Conservation (phyloP, 2,797 vertebrate genomes). For the Valencia hispanica region DNA sequence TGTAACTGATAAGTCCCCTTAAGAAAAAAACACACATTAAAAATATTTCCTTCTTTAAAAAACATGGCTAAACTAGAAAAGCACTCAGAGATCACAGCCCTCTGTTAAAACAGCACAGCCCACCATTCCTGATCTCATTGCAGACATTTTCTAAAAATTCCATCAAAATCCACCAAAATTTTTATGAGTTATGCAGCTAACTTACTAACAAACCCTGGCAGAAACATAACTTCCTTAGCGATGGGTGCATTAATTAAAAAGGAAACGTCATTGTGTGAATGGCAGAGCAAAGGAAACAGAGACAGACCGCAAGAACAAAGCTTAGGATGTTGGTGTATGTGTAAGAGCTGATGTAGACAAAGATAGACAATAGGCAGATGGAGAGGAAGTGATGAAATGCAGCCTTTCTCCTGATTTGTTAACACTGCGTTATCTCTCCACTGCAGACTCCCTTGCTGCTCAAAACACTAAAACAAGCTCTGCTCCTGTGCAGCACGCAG, state of each 20-base stretch:
- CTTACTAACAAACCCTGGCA: too few species aligned
- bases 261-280: constrained; percentile 43
- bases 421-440: constrained; percentile 54
- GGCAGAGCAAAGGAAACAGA: constrained; percentile 20
- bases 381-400: constrained; percentile 51
- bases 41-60: constrained; percentile 1
- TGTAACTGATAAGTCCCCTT: too few species aligned
- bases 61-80: constrained; percentile 2
- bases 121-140: too few species aligned
- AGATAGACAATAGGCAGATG: constrained; percentile 26
- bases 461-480: constrained; percentile 13
- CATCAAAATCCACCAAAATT: too few species aligned
- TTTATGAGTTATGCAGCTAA: too few species aligned
- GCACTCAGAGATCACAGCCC: too few species aligned
- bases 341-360: constrained; percentile 20
- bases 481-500: constrained; percentile 13
- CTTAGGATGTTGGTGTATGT: constrained; percentile 18
- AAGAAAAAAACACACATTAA: constrained; percentile 23
- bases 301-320: constrained; percentile 26
- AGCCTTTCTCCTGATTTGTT: constrained; percentile 49
- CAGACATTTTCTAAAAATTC: too few species aligned
- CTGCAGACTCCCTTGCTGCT: constrained; percentile 31
- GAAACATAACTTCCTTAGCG: too few species aligned
- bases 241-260: constrained; percentile 53
- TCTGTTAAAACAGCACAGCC: too few species aligned